A percentile compares a stretch with the other conserved stretches of the same genome.
These are phyloP conservation scores for Onychostruthus taczanowskii DNA, from an alignment of 2,113 vertebrate genomes.

Conservation along the genomic window DNA sequence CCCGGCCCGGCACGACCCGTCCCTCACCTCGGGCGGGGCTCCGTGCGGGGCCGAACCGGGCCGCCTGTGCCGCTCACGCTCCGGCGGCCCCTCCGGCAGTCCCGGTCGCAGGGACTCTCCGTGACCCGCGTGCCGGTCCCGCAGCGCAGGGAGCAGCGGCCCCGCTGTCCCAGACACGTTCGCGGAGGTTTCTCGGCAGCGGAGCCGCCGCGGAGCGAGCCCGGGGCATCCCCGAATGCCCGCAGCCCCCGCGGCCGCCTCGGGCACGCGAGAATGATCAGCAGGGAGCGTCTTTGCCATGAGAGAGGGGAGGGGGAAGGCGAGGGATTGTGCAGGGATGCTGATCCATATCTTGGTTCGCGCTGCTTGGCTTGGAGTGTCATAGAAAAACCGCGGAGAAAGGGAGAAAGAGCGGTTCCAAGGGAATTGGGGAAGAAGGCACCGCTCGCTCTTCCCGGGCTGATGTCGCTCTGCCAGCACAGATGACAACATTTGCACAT, in stretches of 20 bases:
- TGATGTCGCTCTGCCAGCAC: not conserved
- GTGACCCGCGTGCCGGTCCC: not conserved
- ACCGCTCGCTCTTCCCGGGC: not conserved
- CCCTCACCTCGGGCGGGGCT: not conserved
- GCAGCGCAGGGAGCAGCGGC: not conserved
- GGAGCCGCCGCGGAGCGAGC: not conserved
- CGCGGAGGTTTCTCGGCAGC: not conserved
- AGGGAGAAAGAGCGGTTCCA: not conserved
- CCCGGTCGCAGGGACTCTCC: fast-evolving
- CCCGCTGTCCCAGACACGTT: not conserved
- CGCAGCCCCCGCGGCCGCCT: not conserved
- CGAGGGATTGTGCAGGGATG: not conserved
- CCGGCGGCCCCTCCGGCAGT: too few species aligned
- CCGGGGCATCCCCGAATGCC: not conserved
- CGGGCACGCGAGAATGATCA: not conserved
- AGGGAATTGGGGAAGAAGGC: not conserved
- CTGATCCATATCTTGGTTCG: not conserved
- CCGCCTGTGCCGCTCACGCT: not conserved
- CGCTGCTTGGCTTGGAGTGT: not conserved
- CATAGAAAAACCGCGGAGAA: not conserved
- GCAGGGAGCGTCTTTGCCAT: not conserved
- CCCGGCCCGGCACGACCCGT: too few species aligned
- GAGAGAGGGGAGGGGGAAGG: not conserved
- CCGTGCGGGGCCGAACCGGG: not conserved
- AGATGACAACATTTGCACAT: not conserved